Percentiles rank a stretch among this genome's conserved stretches.
phyloP scores from a whole-genome alignment of 2,888 invertebrate genomes.

The Athrips mouffetella region DNA sequence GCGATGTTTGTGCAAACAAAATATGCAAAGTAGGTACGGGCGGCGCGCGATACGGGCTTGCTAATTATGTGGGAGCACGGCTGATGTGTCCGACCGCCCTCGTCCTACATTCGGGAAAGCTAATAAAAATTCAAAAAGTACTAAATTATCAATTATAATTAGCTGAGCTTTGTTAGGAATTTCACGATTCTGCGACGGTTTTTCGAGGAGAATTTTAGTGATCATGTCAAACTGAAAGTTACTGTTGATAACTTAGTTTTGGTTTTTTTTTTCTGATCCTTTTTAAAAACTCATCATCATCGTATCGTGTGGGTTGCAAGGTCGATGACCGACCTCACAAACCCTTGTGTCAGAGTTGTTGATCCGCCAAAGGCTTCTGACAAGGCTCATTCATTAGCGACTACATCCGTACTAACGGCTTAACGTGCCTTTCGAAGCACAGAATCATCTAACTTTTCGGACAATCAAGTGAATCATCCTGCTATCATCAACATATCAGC shows the following conservation, averaged over 20 bases:
- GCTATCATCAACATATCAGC: too few relatives aligned
- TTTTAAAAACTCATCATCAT: too few relatives aligned
- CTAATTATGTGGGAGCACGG: slow-evolving; percentile 73
- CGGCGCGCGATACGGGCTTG: slow-evolving; percentile 60
- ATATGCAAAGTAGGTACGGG: slow-evolving; percentile 75
- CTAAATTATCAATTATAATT: slow-evolving; percentile 72
- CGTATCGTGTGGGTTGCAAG: too few relatives aligned
- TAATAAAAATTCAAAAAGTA: slow-evolving; percentile 71
- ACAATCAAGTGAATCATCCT: too few relatives aligned
- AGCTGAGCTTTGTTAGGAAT: slow-evolving; percentile 28
- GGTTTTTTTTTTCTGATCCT: neutral
- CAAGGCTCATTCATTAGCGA: too few relatives aligned
- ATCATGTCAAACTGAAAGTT: too few relatives aligned
- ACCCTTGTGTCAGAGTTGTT: too few relatives aligned
- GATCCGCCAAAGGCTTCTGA: too few relatives aligned
- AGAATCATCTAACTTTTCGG: too few relatives aligned
- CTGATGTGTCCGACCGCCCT: slow-evolving; percentile 48
- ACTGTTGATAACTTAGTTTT: neutral
- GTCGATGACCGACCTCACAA: too few relatives aligned
- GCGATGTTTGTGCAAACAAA: slow-evolving; percentile 71
- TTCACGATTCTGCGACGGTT: slow-evolving; percentile 1
- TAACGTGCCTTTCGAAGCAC: too few relatives aligned
- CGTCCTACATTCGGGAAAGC: slow-evolving; percentile 61
- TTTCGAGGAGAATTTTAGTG: neutral
- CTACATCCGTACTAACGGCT: too few relatives aligned